Base-by-base conservation (phyloP, 2,113 vertebrate species). In the Mandrillus leucophaeus region DNA sequence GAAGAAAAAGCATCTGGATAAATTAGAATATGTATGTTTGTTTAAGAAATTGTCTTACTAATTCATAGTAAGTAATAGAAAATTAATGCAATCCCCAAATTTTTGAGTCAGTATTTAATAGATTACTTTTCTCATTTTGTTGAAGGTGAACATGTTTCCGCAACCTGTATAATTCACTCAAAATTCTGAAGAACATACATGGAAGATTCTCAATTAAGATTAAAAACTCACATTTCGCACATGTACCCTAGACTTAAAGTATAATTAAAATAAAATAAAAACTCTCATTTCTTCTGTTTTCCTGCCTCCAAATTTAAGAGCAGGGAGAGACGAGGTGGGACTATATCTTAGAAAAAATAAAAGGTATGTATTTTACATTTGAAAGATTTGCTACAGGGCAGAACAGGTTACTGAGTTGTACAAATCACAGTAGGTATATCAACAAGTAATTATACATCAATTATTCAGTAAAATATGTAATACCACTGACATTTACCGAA, bases 401-500 rank as follows among this genome's bases (percentile, higher is more conserved):
- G 38, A 75, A 80, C 17, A 85, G 40, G 8, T 88, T 81, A 57
- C 92, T 73, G 80, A 87, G 59, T 82, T 93, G 7, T 73, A 45
- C 38, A 84, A 97, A 70, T 76, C 59, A 96, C 35, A 90, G 35
- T 90, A 78, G 38, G 35, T 96, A n/a, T 95, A 98, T 97, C 93
- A 82, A 4, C 55, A 95, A 95, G 43, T 93, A 97, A 97, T 43
- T 97, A 83, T 84, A 90, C 20, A 96, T 97, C 79, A 96, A 95
- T 97, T 97, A 94, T 45, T 17, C 59, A 73, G 30, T 95, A 90
- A 93, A 84, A 97, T 97, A 96, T 70, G 95, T 72, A 66, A 90
- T 85, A 93, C n/a, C 38, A 87, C 83, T 98, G 93, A 68, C 91
- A 97, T 97, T 98, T 98, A 93, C 85, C 86, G 95, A 48, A 97